phyloP scores from a whole-genome alignment of 2,888 invertebrate genomes.

The Cryptus viduatorius region DNA sequence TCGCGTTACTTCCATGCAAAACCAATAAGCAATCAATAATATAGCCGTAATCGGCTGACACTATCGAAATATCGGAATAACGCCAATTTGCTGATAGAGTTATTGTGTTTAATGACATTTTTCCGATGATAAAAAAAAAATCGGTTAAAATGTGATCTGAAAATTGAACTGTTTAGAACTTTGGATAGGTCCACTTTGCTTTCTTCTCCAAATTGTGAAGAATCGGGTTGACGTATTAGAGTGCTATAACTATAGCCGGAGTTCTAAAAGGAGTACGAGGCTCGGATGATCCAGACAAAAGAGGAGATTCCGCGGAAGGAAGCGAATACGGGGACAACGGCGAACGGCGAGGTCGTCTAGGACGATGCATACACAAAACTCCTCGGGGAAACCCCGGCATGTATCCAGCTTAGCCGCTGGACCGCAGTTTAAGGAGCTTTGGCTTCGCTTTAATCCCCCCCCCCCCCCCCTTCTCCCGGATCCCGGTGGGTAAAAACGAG shows the following conservation, averaged over 20 bases:
- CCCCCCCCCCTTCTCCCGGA: conserved; percentile 44
- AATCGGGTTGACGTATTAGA: conserved; percentile 10
- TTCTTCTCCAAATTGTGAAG: neutral
- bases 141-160: neutral
- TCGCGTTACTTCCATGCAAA: neutral
- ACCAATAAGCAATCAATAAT: neutral
- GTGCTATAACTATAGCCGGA: conserved; percentile 40
- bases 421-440: conserved; percentile 85
- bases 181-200: neutral
- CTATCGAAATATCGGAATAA: neutral
- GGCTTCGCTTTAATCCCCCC: conserved; percentile 83
- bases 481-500: conserved; percentile 79
- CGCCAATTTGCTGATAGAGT: neutral
- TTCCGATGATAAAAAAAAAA: neutral
- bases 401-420: conserved; percentile 84
- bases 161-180: neutral
- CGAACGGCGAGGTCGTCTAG: conserved; percentile 69
- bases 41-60: no score
- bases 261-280: conserved; percentile 59
- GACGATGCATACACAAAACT: conserved; percentile 70
- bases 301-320: conserved; percentile 73
- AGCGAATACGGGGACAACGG: conserved; percentile 46
- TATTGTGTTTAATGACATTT: neutral
- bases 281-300: conserved; percentile 83
- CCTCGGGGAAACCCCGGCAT: conserved; percentile 78